These are phyloP conservation scores for Chiloscyllium punctatum DNA, from an alignment of 2,797 vertebrate species.

Conservation along the genomic window DNA sequence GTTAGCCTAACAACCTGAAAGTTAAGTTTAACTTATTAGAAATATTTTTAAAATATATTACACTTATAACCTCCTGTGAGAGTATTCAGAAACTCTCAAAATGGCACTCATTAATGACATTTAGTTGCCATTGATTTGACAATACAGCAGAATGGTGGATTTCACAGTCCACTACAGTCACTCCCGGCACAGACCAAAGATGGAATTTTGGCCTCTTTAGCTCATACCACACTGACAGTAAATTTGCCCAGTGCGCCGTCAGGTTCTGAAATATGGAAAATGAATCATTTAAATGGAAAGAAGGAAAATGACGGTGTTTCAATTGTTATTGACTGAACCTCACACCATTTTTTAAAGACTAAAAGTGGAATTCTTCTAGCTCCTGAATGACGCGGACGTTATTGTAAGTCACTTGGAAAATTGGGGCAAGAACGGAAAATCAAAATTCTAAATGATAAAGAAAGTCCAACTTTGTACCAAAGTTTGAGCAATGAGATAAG, in stretches of 20 bases:
- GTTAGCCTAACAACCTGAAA: neutral
- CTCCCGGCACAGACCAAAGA: neutral
- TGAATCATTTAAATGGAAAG: neutral
- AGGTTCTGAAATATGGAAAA: neutral
- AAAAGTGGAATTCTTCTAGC: neutral
- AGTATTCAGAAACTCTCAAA: neutral
- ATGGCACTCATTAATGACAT: neutral
- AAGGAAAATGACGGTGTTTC: neutral
- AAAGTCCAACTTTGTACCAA: too few species aligned
- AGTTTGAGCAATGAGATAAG: too few species aligned
- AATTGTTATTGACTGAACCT: neutral
- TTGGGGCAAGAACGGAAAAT: too few species aligned
- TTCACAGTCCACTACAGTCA: neutral
- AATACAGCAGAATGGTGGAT: neutral
- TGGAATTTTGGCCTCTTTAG: neutral
- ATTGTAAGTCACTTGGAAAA: too few species aligned
- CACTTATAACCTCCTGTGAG: neutral
- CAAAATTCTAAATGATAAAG: too few species aligned
- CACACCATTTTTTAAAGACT: neutral
- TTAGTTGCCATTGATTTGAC: neutral
- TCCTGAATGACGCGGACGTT: neutral
- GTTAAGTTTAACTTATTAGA: neutral
- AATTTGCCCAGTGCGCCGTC: neutral
- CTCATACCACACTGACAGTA: neutral
- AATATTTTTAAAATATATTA: neutral